A percentile compares a stretch with the other conserved stretches of the same genome.
phyloP scores from a whole-genome alignment of 2,888 invertebrate species.

The Nowickia ferox region DNA sequence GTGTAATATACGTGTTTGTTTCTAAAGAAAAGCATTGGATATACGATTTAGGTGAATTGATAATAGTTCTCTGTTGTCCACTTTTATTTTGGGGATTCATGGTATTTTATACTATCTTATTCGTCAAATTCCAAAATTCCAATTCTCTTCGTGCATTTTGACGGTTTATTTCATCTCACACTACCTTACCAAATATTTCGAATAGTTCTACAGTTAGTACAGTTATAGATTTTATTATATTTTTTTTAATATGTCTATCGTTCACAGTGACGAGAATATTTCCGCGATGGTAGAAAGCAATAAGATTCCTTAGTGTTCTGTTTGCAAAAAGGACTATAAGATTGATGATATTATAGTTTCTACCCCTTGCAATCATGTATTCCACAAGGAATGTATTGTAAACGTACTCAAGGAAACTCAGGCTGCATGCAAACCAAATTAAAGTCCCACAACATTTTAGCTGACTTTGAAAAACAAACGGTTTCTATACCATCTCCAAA shows the following conservation, averaged over 20 bases:
- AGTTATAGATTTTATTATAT: background rate
- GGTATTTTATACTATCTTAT: background rate
- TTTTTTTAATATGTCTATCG: slow-evolving; percentile 5
- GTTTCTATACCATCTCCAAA: background rate
- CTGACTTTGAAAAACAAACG: background rate
- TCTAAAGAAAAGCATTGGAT: background rate
- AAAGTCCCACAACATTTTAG: slow-evolving; percentile 26
- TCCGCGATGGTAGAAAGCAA: background rate
- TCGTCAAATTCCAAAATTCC: background rate
- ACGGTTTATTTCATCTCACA: background rate
- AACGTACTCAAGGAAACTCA: slow-evolving; percentile 21
- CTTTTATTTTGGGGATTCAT: background rate
- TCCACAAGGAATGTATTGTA: slow-evolving; percentile 14
- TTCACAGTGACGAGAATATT: slow-evolving; percentile 31
- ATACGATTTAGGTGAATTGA: background rate
- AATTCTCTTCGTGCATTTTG: too few species aligned
- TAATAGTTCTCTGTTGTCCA: background rate
- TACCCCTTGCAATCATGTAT: slow-evolving; percentile 15
- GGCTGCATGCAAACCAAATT: slow-evolving; percentile 9
- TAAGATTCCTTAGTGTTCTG: background rate
- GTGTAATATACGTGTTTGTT: background rate
- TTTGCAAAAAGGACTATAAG: slow-evolving; percentile 22
- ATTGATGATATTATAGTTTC: slow-evolving; percentile 29
- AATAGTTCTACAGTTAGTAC: background rate
- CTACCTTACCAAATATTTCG: background rate